Evolutionary conservation across 2,797 vertebrate species (phyloP), one percentile per base, ranked within the genome.

Genomic region (Chelon auratus): DNA sequence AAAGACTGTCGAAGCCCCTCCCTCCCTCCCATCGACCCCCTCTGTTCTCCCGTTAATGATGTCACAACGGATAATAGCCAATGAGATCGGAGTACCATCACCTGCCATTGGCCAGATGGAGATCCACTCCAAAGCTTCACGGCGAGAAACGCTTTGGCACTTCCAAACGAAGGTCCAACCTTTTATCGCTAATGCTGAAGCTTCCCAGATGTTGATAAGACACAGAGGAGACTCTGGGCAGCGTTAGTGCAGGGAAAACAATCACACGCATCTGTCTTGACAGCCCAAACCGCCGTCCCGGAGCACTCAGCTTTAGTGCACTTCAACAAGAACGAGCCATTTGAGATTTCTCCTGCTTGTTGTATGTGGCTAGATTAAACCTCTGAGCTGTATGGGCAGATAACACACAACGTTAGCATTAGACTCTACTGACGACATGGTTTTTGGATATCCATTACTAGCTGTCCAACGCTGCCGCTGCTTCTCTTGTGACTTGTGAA

Each of bases 1-100:
- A 65, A 63, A 82, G 68, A 80, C 75, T 63, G 65, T 87, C 17
- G 5, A 77, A 63, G 51, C 68, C 42, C 37, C 78, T 55, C 43
- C 13, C 51, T 12, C 26, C 43, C 56, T 62, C 42, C 47, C 33
- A 54, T 36, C 30, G 0, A 37, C 48, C 63, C 61, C 20, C 43
- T 47, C 73, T 37, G 30, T 57, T 51, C 63, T 82, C 62, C 53
- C 17, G 4, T 77, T 59, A 83, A 81, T 87, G 90, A 91, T 90
- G 90, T 91, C 90, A 91, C 82, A 77, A 82, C 1, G 81, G 86
- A 87, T 77, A 84, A 89, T 73, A 90, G 89, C 88, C 91, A 88
- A 72, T 83, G 74, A 72, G 51, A 84, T 53, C 36, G 1, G 72
- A 72, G 63, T 68, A 78, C 81, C 63, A 78, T 86, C 74, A 66